Evolutionary conservation across 2,888 invertebrate genomes (phyloP), one percentile per base, ranked within the genome.

Genomic region (Lymantria monacha): DNA sequence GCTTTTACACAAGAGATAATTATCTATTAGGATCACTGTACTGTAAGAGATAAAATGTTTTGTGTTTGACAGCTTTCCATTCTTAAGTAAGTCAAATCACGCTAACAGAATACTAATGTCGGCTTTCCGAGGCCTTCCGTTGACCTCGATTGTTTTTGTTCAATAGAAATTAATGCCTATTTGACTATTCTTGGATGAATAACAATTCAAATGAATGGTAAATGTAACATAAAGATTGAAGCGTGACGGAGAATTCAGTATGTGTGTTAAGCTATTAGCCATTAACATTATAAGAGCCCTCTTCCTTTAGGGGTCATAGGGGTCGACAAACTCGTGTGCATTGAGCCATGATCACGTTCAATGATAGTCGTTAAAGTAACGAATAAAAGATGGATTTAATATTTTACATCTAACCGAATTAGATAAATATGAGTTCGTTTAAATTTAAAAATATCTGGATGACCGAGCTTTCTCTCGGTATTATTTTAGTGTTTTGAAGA

Each of bases 291-390:
- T 80, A 85, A 83, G 83, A 74, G 74, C 81, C 81, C 84, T 82
- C 82, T 85, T 84, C 82, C 81, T 81, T 75, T 72, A 76, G 83
- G 22, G 85, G 81, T 81, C 83, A 81, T 73, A 69, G 73, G 75
- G 88, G 85, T 87, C 87, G 73, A 81, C 78, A 79, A 83, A 81
- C 89, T 81, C 74, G 61, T 75, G 81, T 74, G 84, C 84, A 85
- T 80, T 85, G 76, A 87, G 72, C 70, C 69, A 70, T 68, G 64
- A 66, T 66, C 66, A 48, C 49, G 55, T 51, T 75, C 72, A 70
- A 70, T 75, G 69, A 65, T 65, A 61, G 48, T 69, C 69, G 62
- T 75, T 72, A 71, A 68, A 65, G 62, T 60, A 57, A 58, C 50
- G 22, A 22, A 74, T 70, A 75, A 77, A 73, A 69, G 66, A 64